phyloP scores from a whole-genome alignment of 2,113 vertebrate genomes.

The Apistogramma diplotaenia region DNA sequence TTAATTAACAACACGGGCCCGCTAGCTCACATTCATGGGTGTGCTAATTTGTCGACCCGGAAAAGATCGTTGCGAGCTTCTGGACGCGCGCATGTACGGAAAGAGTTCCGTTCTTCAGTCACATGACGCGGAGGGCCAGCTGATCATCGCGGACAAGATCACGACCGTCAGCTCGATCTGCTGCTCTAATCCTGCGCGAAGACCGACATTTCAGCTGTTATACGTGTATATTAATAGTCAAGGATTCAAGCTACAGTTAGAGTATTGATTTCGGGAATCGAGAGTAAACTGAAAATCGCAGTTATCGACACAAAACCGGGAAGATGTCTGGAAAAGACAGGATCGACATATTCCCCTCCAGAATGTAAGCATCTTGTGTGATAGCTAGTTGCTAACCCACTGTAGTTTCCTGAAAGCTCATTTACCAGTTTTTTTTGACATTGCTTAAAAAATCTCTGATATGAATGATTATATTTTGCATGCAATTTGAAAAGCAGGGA shows the following conservation, averaged over 20 bases:
- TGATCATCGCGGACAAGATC: slow-evolving; percentile 66
- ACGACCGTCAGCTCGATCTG: slow-evolving; percentile 29
- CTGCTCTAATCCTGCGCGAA: slow-evolving; percentile 19
- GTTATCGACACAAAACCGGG: slow-evolving; percentile 47
- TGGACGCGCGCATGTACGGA: slow-evolving; percentile 33
- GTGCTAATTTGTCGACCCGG: slow-evolving; percentile 65
- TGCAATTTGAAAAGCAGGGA: neutral
- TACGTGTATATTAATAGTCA: neutral
- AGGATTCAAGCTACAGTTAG: neutral
- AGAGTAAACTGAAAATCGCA: neutral
- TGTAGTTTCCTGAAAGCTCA: neutral
- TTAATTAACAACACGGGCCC: slow-evolving; percentile 12
- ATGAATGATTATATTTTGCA: neutral
- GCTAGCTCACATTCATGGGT: slow-evolving; percentile 58
- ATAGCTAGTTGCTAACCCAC: slow-evolving; percentile 37
- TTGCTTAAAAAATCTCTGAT: neutral
- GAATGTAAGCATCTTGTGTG: slow-evolving; percentile 86
- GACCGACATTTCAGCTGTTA: neutral
- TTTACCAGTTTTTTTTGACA: neutral
- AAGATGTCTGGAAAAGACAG: slow-evolving; percentile 96
- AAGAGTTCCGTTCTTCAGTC: neutral
- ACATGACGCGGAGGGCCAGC: slow-evolving; percentile 69
- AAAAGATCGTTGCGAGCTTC: slow-evolving; percentile 33
- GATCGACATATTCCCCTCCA: slow-evolving; percentile 95
- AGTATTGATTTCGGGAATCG: neutral